phyloP scores from a whole-genome alignment of 1,140 invertebrate genomes.

The Camponotus floridanus region DNA sequence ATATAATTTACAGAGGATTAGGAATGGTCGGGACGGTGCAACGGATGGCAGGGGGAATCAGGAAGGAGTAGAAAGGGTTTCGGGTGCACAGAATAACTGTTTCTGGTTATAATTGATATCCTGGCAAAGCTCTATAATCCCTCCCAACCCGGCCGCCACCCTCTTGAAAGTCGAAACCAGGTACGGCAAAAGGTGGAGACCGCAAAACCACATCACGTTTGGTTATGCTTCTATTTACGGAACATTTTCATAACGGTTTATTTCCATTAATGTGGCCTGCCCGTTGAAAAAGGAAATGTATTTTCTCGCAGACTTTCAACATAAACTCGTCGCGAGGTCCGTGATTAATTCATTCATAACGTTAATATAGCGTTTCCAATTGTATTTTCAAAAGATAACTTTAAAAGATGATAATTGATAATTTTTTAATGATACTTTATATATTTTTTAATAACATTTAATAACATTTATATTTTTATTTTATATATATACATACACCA shows the following conservation, averaged over 20 bases:
- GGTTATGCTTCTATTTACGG: constrained; percentile 77
- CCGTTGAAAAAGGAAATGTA: constrained; percentile 61
- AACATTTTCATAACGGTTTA: constrained; percentile 76
- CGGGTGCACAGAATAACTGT: constrained; percentile 78
- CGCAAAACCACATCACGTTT: constrained; percentile 79
- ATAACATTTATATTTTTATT: no score
- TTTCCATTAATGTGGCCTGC: constrained; percentile 71
- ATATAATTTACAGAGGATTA: constrained; percentile 86
- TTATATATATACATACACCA: no score
- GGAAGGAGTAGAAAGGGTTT: constrained; percentile 75
- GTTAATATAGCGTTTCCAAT: neutral
- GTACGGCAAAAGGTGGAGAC: constrained; percentile 80
- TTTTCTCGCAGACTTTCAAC: constrained; percentile 60
- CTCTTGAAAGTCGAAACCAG: constrained; percentile 84
- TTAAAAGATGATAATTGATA: no score
- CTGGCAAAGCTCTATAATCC: constrained; percentile 86
- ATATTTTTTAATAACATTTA: neutral
- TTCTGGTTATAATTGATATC: constrained; percentile 87
- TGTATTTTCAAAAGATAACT: neutral
- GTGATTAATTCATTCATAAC: neutral
- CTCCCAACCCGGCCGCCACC: constrained; percentile 78
- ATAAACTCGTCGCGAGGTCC: constrained; percentile 23
- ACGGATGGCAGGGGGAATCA: constrained; percentile 68
- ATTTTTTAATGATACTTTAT: neutral
- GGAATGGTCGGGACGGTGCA: constrained; percentile 78